A percentile compares a stretch with the other conserved stretches of the same genome.
phyloP scores from a whole-genome alignment of 2,797 vertebrate species.

The Okamejei kenojei region DNA sequence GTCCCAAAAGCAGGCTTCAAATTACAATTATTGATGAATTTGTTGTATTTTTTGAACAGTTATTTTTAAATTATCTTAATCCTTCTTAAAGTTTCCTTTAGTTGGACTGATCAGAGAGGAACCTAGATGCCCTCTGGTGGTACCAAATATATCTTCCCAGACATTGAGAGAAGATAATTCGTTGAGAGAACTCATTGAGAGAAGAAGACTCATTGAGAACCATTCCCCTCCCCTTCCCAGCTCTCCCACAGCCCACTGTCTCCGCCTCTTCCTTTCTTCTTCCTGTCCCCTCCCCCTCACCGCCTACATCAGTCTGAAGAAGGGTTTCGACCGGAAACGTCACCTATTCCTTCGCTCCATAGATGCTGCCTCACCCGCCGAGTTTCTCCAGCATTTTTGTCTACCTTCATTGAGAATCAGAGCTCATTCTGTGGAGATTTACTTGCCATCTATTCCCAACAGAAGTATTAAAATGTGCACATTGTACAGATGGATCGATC shows the following conservation, averaged over 20 bases:
- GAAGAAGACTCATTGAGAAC: no score
- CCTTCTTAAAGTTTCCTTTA: constrained; percentile 17
- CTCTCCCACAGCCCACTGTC: no score
- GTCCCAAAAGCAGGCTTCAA: neutral
- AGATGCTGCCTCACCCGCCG: no score
- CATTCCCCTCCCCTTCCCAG: no score
- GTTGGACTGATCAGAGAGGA: neutral
- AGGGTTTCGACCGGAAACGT: no score
- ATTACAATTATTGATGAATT: neutral
- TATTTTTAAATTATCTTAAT: neutral
- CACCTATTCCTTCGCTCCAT: no score
- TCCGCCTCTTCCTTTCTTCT: no score
- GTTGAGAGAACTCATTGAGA: neutral
- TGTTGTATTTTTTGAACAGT: neutral
- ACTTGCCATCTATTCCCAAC: neutral
- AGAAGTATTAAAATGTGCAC: neutral
- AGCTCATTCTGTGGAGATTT: neutral
- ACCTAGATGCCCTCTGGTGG: constrained; percentile 3
- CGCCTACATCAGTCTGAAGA: no score
- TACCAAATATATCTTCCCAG: neutral
- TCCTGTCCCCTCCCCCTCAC: no score
- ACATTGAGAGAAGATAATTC: neutral
- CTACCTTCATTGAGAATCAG: neutral
- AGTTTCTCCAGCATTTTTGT: no score
- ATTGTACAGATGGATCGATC: neutral